Evolutionary conservation across 1,140 invertebrate genomes (phyloP).

Genomic region (Stenopsyche tienmushanensis): DNA sequence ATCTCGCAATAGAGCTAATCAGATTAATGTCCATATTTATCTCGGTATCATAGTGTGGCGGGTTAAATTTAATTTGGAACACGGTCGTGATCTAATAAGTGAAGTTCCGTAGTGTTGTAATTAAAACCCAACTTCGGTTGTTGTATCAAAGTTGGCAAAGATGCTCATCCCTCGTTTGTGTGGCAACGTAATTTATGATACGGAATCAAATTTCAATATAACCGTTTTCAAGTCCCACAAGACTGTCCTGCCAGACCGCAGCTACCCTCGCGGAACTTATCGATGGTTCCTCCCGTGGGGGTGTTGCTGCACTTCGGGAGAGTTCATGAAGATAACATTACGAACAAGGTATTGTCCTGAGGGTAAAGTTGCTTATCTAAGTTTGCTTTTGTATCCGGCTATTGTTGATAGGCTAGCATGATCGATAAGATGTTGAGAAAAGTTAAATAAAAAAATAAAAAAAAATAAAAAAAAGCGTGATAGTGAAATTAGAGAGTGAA

Average conservation of each 20-base stretch:
- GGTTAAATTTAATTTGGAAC: not conserved
- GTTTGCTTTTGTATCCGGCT: too few relatives aligned
- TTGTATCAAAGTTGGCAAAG: slow-evolving; percentile 9
- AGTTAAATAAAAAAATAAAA: too few relatives aligned
- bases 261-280: not conserved
- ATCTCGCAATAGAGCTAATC: not conserved
- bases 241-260: not conserved
- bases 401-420: too few relatives aligned
- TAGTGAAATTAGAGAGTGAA: too few relatives aligned
- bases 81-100: slow-evolving; percentile 1
- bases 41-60: not conserved
- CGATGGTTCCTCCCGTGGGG: not conserved
- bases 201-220: slow-evolving; percentile 32
- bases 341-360: not conserved
- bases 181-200: slow-evolving; percentile 24
- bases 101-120: slow-evolving; percentile 2
- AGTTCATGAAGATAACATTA: not conserved
- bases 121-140: slow-evolving; percentile 3
- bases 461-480: too few relatives aligned
- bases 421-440: too few relatives aligned
- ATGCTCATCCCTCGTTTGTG: not conserved
- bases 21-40: not conserved
- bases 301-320: not conserved
- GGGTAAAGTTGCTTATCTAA: not conserved
- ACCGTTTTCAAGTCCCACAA: not conserved